phyloP scores from a whole-genome alignment of 2,888 invertebrate genomes.

The Isoperla grammatica region DNA sequence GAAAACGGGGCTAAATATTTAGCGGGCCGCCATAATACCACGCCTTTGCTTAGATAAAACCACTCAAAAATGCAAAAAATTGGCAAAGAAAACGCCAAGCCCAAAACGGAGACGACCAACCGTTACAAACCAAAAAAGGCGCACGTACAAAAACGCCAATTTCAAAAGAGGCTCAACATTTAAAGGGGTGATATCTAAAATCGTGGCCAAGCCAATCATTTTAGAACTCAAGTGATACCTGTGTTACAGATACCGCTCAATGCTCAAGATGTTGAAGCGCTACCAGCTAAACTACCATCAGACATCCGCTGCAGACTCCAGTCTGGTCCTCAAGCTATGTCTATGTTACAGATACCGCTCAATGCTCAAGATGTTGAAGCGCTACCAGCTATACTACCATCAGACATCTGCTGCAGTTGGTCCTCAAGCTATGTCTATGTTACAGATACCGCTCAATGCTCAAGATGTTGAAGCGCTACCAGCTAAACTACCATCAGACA shows the following conservation, averaged over 20 bases:
- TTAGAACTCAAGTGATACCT: too few species aligned
- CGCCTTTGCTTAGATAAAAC: neutral
- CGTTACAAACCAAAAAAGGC: too few species aligned
- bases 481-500: slow-evolving; percentile 64
- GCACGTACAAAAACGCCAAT: too few species aligned
- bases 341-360: slow-evolving; percentile 56
- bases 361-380: slow-evolving; percentile 80
- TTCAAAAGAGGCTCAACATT: too few species aligned
- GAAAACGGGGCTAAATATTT: too few species aligned
- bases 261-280: slow-evolving; percentile 78
- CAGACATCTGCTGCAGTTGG: slow-evolving; percentile 45
- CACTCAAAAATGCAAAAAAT: too few species aligned
- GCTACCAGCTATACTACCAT: slow-evolving; percentile 74
- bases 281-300: slow-evolving; percentile 74
- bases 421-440: slow-evolving; percentile 18
- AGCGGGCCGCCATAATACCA: too few species aligned
- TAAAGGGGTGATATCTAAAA: too few species aligned
- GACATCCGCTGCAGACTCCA: slow-evolving; percentile 44
- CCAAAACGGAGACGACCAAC: too few species aligned
- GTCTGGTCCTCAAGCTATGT: slow-evolving; percentile 57
- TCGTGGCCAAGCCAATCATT: too few species aligned
- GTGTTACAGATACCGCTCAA: slow-evolving; percentile 60
- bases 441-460: slow-evolving; percentile 73
- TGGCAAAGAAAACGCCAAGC: too few species aligned
- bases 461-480: slow-evolving; percentile 77